Evolutionary conservation across 2,888 invertebrate genomes (phyloP).

Genomic region (Temnothorax rugatulus): DNA sequence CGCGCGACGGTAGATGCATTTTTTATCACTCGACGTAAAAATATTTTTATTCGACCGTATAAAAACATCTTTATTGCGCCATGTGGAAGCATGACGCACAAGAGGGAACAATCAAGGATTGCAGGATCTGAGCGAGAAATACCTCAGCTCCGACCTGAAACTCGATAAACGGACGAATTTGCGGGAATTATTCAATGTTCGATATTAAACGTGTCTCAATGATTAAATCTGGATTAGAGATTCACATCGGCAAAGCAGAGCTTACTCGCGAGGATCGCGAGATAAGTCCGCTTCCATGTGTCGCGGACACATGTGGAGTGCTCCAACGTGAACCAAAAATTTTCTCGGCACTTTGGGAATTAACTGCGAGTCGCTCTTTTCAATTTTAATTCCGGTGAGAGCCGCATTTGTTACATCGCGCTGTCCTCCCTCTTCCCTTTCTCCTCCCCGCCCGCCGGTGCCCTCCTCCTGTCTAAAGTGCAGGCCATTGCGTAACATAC

Average conservation of each 20-base stretch:
- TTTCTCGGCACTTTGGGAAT: conserved; percentile 30
- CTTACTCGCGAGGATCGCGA: neutral
- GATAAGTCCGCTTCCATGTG: neutral
- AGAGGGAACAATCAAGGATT: neutral
- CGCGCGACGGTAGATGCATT: conserved; percentile 3
- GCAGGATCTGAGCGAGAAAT: neutral
- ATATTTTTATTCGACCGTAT: conserved; percentile 32
- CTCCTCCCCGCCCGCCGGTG: neutral
- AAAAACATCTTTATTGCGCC: neutral
- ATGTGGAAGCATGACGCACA: neutral
- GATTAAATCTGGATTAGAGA: neutral
- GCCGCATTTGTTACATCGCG: conserved; percentile 6
- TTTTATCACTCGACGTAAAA: conserved; percentile 27
- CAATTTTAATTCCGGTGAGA: conserved; percentile 49
- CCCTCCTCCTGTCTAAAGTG: neutral
- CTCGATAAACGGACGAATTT: no score
- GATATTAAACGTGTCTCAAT: neutral
- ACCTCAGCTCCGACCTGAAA: neutral
- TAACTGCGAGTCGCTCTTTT: conserved; percentile 18
- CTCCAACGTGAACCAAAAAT: conserved; percentile 12
- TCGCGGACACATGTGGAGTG: neutral
- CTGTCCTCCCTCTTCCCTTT: neutral
- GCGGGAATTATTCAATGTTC: neutral
- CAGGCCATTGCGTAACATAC: conserved; percentile 4
- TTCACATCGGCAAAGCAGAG: neutral